phyloP scores from a whole-genome alignment of 2,797 vertebrate species.

The Amphiprion clarkii region DNA sequence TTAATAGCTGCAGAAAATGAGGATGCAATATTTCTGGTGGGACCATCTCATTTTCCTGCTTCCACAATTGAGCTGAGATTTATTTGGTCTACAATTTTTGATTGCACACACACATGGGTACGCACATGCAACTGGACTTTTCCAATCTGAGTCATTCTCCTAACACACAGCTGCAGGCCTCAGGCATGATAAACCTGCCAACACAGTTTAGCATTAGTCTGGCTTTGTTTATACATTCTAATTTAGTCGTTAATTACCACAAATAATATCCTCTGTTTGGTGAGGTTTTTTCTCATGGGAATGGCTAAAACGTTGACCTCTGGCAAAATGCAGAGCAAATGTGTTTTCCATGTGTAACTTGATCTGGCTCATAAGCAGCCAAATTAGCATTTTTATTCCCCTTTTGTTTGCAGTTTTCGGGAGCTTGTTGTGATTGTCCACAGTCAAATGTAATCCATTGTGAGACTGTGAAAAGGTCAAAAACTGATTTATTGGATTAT shows the following conservation, averaged over 20 bases:
- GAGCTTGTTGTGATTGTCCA: constrained; percentile 36
- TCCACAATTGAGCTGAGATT: neutral
- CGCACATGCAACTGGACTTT: neutral
- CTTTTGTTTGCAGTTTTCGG: constrained; percentile 41
- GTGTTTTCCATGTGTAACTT: constrained; percentile 43
- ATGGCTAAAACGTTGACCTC: constrained; percentile 44
- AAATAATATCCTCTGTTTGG: constrained; percentile 62
- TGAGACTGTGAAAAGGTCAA: constrained; percentile 48
- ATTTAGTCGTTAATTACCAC: constrained; percentile 70
- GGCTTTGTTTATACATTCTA: constrained; percentile 53
- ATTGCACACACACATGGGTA: neutral
- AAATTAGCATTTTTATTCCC: constrained; percentile 55
- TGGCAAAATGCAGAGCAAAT: constrained; percentile 49
- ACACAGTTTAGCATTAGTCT: constrained; percentile 35
- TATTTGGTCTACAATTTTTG: neutral
- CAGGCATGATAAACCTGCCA: constrained; percentile 50
- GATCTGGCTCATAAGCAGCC: constrained; percentile 40
- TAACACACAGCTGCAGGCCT: constrained; percentile 55
- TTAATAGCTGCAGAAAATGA: constrained; percentile 42
- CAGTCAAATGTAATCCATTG: constrained; percentile 37
- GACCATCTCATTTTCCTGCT: constrained; percentile 20
- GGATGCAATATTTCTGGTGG: constrained; percentile 29
- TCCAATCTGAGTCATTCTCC: constrained; percentile 26
- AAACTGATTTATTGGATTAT: constrained; percentile 49
- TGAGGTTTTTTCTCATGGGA: constrained; percentile 30